phyloP scores from a whole-genome alignment of 37 sponge, comb jelly and placozoan genomes.

The Beroe forskalii region DNA sequence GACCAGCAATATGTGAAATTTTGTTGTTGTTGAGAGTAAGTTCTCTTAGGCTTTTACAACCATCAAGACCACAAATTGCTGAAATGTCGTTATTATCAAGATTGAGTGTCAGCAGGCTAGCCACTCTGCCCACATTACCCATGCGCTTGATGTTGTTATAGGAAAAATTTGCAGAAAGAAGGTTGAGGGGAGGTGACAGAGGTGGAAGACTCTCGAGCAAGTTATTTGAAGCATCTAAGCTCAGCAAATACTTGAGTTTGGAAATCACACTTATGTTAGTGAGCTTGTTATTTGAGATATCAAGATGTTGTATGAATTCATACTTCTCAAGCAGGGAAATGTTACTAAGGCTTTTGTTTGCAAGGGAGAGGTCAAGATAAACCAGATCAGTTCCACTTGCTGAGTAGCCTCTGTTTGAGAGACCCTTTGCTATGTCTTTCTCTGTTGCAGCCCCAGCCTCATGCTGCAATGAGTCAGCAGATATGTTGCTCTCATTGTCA shows the following conservation, averaged over 20 bases:
- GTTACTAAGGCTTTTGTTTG: slow-evolving; percentile 7
- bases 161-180: slow-evolving; percentile 14
- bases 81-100: slow-evolving; percentile 12
- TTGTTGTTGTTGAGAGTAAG: slow-evolving; percentile 12
- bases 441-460: slow-evolving; percentile 23
- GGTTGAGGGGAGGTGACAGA: background rate
- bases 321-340: slow-evolving; percentile 15
- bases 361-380: slow-evolving; percentile 4
- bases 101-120: background rate
- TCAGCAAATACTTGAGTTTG: slow-evolving; percentile 36
- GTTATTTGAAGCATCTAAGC: slow-evolving; percentile 16
- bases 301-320: slow-evolving; percentile 18
- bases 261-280: slow-evolving; percentile 19
- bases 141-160: background rate
- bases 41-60: background rate
- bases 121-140: background rate
- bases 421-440: slow-evolving; percentile 9
- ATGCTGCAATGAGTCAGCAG: slow-evolving; percentile 19
- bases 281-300: slow-evolving; percentile 34
- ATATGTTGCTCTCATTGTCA: slow-evolving; percentile 35
- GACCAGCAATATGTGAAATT: background rate
- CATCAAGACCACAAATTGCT: background rate
- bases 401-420: slow-evolving; percentile 34
- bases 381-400: slow-evolving; percentile 19
- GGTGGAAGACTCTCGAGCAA: background rate